phyloP scores from a whole-genome alignment of 2,888 invertebrate genomes.

The Agrotis ipsilon region DNA sequence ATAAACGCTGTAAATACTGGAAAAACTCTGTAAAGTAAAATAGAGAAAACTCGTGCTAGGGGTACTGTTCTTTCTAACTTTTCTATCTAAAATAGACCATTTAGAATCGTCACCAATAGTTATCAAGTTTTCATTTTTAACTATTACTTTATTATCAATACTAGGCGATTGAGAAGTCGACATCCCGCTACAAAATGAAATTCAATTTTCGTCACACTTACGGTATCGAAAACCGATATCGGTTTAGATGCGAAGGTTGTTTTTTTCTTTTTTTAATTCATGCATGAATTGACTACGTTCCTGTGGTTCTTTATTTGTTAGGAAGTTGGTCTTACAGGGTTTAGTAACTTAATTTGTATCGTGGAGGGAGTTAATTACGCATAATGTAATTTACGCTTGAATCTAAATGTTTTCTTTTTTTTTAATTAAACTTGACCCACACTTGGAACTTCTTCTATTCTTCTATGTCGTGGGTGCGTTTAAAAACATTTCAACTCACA shows the following conservation, averaged over 20 bases:
- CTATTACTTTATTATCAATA: not conserved
- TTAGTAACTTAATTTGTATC: conserved; percentile 1
- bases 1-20: too few relatives aligned
- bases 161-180: not conserved
- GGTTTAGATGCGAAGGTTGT: not conserved
- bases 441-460: too few relatives aligned
- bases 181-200: conserved; percentile 24
- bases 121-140: not conserved
- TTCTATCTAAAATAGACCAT: not conserved
- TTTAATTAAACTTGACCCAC: too few relatives aligned
- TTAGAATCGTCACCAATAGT: not conserved
- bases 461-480: too few relatives aligned
- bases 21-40: too few relatives aligned
- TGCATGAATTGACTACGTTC: conserved; percentile 14
- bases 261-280: conserved; percentile 22
- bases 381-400: not conserved
- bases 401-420: too few relatives aligned
- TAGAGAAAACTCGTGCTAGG: too few relatives aligned
- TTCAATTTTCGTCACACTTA: conserved; percentile 25
- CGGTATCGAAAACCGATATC: conserved; percentile 45
- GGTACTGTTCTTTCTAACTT: too few relatives aligned
- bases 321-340: not conserved
- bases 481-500: too few relatives aligned
- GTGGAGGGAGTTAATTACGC: not conserved
- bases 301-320: not conserved